Percentiles rank a stretch among this genome's conserved stretches.
phyloP scores from a whole-genome alignment of 2,113 vertebrate species.

The Phodopus roborovskii region DNA sequence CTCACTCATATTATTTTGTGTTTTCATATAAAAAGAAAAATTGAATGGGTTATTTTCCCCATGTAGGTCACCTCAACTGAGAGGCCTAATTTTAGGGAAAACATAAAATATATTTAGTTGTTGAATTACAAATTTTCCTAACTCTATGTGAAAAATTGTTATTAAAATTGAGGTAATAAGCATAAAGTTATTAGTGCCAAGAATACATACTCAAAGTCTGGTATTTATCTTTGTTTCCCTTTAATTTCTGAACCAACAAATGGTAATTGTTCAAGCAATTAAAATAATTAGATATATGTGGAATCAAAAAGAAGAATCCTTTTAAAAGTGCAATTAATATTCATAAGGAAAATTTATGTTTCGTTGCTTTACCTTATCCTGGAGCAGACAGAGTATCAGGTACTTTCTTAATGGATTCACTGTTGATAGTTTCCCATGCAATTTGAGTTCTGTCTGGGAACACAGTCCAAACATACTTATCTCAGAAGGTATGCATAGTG shows the following conservation, averaged over 20 bases:
- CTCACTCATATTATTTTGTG: neutral
- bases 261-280: slow-evolving; percentile 80
- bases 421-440: slow-evolving; percentile 22
- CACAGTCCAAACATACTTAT: neutral
- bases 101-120: slow-evolving; percentile 34
- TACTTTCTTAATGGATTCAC: slow-evolving; percentile 52
- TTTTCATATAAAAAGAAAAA: slow-evolving; percentile 29
- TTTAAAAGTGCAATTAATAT: slow-evolving; percentile 74
- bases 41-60: slow-evolving; percentile 35
- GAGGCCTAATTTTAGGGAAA: slow-evolving; percentile 38
- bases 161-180: slow-evolving; percentile 67
- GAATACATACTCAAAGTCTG: slow-evolving; percentile 72
- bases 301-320: slow-evolving; percentile 63
- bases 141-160: slow-evolving; percentile 63
- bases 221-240: slow-evolving; percentile 75
- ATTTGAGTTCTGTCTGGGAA: slow-evolving; percentile 39
- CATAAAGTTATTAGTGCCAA: slow-evolving; percentile 71
- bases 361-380: slow-evolving; percentile 33
- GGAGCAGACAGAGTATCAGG: slow-evolving; percentile 58
- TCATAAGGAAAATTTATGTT: slow-evolving; percentile 47
- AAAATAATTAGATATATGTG: slow-evolving; percentile 80
- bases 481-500: neutral
- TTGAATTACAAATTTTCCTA: slow-evolving; percentile 62
- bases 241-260: slow-evolving; percentile 76
- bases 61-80: slow-evolving; percentile 30